phyloP scores from a whole-genome alignment of 2,888 invertebrate genomes.

The Acrobasis repandana region DNA sequence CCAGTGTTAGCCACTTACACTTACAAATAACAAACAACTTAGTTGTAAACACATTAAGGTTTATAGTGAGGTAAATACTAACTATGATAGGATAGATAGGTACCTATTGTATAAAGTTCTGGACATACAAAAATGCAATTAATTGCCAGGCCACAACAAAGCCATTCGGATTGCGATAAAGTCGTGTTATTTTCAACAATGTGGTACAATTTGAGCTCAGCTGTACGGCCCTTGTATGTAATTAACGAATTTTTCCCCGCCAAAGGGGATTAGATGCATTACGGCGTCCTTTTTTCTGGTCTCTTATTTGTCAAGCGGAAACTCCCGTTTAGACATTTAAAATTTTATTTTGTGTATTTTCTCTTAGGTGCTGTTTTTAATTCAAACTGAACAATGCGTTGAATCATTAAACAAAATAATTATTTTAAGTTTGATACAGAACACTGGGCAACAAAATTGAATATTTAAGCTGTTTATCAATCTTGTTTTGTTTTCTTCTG shows the following conservation, averaged over 20 bases:
- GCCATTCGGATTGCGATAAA: neutral
- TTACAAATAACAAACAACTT: too few relatives aligned
- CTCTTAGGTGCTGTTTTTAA: neutral
- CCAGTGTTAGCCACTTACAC: too few relatives aligned
- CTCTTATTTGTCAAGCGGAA: slow-evolving; percentile 22
- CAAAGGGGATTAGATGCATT: slow-evolving; percentile 22
- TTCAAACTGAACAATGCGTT: neutral
- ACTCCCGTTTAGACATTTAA: slow-evolving; percentile 11
- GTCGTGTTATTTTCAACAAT: slow-evolving; percentile 5
- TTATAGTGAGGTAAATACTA: neutral
- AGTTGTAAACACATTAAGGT: too few relatives aligned
- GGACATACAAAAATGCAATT: neutral
- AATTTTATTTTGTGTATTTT: neutral
- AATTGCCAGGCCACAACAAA: neutral
- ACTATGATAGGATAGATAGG: neutral
- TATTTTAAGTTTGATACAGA: too few relatives aligned
- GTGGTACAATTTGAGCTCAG: slow-evolving; percentile 6
- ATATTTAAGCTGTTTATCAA: too few relatives aligned
- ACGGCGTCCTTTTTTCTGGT: slow-evolving; percentile 15
- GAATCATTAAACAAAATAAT: too few relatives aligned
- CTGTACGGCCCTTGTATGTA: slow-evolving; percentile 11
- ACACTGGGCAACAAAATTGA: too few relatives aligned
- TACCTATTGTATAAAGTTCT: too few relatives aligned
- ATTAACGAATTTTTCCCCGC: slow-evolving; percentile 20
- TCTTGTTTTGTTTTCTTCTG: too few relatives aligned